These are phyloP conservation scores for Lottia gigantea DNA, from an alignment of 2,888 invertebrate genomes.

Conservation along the genomic window DNA sequence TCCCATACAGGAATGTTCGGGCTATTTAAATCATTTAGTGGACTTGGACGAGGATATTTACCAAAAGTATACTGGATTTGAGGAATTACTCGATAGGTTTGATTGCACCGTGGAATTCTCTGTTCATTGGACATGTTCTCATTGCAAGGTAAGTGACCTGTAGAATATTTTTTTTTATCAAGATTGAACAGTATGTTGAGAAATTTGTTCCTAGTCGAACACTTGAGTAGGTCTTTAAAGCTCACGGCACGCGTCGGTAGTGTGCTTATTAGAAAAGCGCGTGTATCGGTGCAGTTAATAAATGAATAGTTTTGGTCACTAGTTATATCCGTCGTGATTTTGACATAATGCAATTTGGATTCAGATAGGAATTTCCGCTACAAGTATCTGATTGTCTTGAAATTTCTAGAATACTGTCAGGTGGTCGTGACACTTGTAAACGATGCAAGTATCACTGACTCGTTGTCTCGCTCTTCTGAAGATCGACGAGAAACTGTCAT, in stretches of 20 bases:
- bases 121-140: slow-evolving; percentile 5
- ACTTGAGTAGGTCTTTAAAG: background rate
- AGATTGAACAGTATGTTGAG: too few species aligned
- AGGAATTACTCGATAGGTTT: slow-evolving; percentile 9
- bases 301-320: too few species aligned
- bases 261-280: background rate
- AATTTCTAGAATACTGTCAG: background rate
- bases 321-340: background rate
- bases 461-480: slow-evolving; percentile 4
- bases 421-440: slow-evolving; percentile 3
- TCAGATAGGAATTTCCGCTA: background rate
- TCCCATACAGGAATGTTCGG: background rate
- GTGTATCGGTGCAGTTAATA: too few species aligned
- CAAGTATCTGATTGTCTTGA: slow-evolving; percentile 1
- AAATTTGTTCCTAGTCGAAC: too few species aligned
- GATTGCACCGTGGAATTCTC: slow-evolving; percentile 3
- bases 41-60: slow-evolving; percentile 11
- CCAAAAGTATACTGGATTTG: slow-evolving; percentile 5
- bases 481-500: slow-evolving; percentile 8
- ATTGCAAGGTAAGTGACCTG: slow-evolving; percentile 2
- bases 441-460: slow-evolving; percentile 6
- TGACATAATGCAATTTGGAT: slow-evolving; percentile 10
- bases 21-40: background rate
- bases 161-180: too few species aligned
- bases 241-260: slow-evolving; percentile 4